Evolutionary conservation across 2,113 vertebrate genomes (phyloP).

Genomic region (Hydrolagus affinis): DNA sequence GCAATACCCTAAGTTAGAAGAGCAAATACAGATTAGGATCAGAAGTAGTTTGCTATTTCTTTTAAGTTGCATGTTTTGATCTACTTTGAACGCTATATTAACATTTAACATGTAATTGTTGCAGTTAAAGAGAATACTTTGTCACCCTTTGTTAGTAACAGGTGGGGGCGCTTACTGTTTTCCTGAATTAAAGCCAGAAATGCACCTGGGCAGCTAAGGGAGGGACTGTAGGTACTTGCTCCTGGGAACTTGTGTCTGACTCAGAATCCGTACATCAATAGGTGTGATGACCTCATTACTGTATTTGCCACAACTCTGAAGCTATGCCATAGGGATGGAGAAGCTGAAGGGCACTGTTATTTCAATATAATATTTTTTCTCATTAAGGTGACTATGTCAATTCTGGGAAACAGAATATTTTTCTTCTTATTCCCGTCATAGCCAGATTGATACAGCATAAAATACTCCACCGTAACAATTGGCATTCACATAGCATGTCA

Average conservation of each 20-base stretch:
- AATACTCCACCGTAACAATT: too few relatives aligned
- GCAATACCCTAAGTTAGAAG: too few relatives aligned
- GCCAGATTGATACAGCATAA: too few relatives aligned
- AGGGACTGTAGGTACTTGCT: background rate
- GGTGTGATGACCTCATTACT: background rate
- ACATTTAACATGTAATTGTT: background rate
- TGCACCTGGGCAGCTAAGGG: background rate
- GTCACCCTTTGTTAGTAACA: background rate
- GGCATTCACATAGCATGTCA: too few relatives aligned
- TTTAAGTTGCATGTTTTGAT: background rate
- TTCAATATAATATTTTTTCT: background rate
- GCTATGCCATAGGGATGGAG: background rate
- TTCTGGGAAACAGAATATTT: background rate
- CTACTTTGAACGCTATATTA: background rate
- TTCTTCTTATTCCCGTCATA: too few relatives aligned
- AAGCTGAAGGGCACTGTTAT: too few relatives aligned
- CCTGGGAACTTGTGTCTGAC: background rate
- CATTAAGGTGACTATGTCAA: background rate
- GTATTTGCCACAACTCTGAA: too few relatives aligned
- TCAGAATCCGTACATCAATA: background rate
- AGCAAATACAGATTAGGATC: too few relatives aligned
- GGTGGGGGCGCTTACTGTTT: background rate
- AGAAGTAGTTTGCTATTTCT: too few relatives aligned
- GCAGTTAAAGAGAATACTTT: background rate
- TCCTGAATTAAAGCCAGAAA: conserved; percentile 5